Evolutionary conservation across 2,113 vertebrate genomes (phyloP).

Genomic region (Forbesichthys papilliferus): DNA sequence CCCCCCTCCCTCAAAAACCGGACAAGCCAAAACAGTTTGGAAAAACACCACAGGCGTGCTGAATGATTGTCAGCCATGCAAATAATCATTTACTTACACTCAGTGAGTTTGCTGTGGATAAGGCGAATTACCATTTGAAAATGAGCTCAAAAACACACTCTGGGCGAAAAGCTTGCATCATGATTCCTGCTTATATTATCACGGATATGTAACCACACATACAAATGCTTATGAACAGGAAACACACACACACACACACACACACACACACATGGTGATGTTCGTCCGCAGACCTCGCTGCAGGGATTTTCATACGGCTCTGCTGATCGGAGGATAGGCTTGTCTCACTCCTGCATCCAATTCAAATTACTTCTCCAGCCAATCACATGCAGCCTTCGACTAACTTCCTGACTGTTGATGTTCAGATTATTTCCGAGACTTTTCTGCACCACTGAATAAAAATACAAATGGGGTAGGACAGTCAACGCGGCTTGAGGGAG

Average conservation of each 20-base stretch:
- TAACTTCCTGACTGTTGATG: constrained; percentile 15
- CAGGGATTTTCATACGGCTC: constrained; percentile 35
- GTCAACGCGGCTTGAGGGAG: not conserved
- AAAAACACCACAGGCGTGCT: constrained; percentile 87
- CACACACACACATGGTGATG: constrained; percentile 28
- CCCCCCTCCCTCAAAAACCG: constrained; percentile 76
- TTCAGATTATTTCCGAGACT: constrained; percentile 7
- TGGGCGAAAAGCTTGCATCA: constrained; percentile 86
- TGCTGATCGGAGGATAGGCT: constrained; percentile 45
- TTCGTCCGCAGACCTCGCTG: constrained; percentile 43
- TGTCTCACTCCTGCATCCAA: constrained; percentile 32
- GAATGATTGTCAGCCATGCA: constrained; percentile 96
- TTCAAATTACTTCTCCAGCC: constrained; percentile 44
- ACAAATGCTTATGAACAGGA: constrained; percentile 21
- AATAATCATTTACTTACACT: constrained; percentile 99
- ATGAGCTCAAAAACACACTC: constrained; percentile 94
- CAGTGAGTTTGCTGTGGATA: constrained; percentile 91
- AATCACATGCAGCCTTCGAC: constrained; percentile 29
- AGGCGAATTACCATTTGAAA: constrained; percentile 98
- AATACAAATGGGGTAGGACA: not conserved
- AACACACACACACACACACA: constrained; percentile 8
- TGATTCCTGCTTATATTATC: constrained; percentile 82
- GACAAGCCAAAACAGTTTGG: constrained; percentile 89
- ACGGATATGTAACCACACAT: constrained; percentile 44
- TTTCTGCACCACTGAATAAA: constrained; percentile 13